Evolutionary conservation across 2,113 vertebrate genomes (phyloP).

Genomic region (Tupaia chinensis): DNA sequence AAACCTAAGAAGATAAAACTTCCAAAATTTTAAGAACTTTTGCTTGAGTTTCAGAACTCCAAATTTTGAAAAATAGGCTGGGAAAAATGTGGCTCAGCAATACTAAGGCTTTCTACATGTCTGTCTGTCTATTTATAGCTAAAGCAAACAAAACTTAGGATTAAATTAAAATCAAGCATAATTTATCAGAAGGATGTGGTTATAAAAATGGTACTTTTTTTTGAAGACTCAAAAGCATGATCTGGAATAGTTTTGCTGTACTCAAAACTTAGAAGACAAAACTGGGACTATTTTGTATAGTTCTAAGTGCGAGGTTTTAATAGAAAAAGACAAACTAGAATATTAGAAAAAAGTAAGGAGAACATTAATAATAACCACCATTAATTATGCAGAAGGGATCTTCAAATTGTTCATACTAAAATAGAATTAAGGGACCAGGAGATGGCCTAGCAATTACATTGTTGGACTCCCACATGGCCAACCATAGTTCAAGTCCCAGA

Average conservation of each 20-base stretch:
- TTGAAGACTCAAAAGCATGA: not conserved
- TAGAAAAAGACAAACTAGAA: not conserved
- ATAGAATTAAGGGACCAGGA: too few relatives aligned
- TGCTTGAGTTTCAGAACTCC: not conserved
- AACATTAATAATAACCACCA: not conserved
- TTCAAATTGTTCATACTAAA: too few relatives aligned
- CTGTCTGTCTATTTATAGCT: not conserved
- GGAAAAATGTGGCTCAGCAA: not conserved
- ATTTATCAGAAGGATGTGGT: not conserved
- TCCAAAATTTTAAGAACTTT: not conserved
- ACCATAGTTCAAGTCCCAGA: too few relatives aligned
- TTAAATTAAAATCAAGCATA: not conserved
- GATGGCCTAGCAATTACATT: too few relatives aligned
- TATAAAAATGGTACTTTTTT: not conserved
- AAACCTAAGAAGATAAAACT: not conserved
- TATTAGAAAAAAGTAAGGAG: not conserved
- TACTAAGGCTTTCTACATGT: not conserved
- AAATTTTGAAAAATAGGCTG: slow-evolving; percentile 1
- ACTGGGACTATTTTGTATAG: not conserved
- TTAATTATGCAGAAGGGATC: not conserved
- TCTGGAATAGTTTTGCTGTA: not conserved
- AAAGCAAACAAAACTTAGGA: not conserved
- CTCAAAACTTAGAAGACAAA: not conserved
- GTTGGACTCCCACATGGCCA: too few relatives aligned
- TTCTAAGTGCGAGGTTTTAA: not conserved